These are phyloP conservation scores for Orycteropus afer DNA, from an alignment of 2,113 vertebrate genomes.

Conservation along the genomic window DNA sequence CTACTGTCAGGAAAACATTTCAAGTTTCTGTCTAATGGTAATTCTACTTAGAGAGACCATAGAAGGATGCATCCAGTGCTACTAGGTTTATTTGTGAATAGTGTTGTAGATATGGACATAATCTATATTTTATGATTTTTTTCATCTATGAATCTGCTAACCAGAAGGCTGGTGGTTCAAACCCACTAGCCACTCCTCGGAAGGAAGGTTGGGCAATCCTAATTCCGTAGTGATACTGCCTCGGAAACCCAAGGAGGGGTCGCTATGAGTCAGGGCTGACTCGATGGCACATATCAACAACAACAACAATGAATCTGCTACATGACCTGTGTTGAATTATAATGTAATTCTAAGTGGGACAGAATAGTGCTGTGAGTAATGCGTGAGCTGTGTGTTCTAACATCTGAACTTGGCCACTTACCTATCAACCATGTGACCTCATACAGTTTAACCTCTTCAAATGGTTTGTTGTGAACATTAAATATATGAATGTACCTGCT, in stretches of 20 bases:
- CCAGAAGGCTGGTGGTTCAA: too few relatives aligned
- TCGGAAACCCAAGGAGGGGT: too few relatives aligned
- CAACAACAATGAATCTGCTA: too few relatives aligned
- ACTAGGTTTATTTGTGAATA: constrained; percentile 16
- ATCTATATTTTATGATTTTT: not conserved
- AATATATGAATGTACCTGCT: constrained; percentile 8
- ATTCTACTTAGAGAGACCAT: not conserved
- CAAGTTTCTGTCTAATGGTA: constrained; percentile 48
- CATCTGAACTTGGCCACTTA: constrained; percentile 12
- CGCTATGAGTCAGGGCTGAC: too few relatives aligned
- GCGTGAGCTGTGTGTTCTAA: not conserved
- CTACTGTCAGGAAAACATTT: constrained; percentile 27
- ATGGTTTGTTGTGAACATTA: constrained; percentile 19
- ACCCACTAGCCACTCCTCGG: too few relatives aligned
- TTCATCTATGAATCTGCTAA: not conserved
- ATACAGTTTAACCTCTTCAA: not conserved
- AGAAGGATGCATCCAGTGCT: not conserved
- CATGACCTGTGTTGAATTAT: constrained; percentile 27
- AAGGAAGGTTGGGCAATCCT: too few relatives aligned
- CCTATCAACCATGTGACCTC: not conserved
- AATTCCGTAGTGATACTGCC: too few relatives aligned
- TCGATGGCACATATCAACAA: too few relatives aligned
- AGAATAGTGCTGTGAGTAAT: not conserved
- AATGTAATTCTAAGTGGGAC: not conserved
- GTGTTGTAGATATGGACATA: not conserved